Percentiles rank a stretch among this genome's conserved stretches.
phyloP scores from a whole-genome alignment of 2,113 vertebrate genomes.

The Eclectus roratus region DNA sequence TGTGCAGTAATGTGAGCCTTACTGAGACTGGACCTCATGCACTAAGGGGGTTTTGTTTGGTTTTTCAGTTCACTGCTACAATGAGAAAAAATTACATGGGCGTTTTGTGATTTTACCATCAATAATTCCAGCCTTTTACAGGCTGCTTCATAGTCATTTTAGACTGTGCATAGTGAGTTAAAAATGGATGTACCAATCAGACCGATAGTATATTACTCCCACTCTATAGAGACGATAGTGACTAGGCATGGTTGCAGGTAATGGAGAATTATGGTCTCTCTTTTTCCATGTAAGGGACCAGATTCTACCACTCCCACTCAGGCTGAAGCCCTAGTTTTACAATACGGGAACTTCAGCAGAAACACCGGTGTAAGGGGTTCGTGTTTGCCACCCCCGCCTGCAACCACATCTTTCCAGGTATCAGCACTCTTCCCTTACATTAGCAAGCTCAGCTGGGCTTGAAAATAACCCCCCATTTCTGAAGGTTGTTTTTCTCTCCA shows the following conservation, averaged over 20 bases:
- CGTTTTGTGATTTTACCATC: neutral
- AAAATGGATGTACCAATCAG: constrained; percentile 33
- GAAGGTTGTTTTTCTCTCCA: neutral
- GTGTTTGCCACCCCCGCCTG: neutral
- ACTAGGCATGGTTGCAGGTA: neutral
- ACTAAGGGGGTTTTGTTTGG: neutral
- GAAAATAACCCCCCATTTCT: neutral
- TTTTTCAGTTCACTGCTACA: neutral
- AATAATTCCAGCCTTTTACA: constrained; percentile 22
- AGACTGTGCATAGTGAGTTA: neutral
- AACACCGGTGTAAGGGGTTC: neutral
- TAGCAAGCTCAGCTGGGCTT: neutral
- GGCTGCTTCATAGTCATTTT: neutral
- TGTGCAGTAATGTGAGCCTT: neutral
- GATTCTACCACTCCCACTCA: constrained; percentile 35
- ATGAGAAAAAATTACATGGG: neutral
- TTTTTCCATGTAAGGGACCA: constrained; percentile 21
- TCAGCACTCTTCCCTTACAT: neutral
- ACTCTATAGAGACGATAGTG: neutral
- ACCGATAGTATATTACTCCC: constrained; percentile 30
- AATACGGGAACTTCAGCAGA: neutral
- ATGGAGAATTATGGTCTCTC: constrained; percentile 2
- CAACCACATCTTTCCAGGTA: constrained; percentile 13
- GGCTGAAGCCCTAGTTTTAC: constrained; percentile 27
- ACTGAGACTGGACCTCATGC: neutral